Conservation (phyloP, 2,113 vertebrate species). For the Tamias sibiricus region DNA sequence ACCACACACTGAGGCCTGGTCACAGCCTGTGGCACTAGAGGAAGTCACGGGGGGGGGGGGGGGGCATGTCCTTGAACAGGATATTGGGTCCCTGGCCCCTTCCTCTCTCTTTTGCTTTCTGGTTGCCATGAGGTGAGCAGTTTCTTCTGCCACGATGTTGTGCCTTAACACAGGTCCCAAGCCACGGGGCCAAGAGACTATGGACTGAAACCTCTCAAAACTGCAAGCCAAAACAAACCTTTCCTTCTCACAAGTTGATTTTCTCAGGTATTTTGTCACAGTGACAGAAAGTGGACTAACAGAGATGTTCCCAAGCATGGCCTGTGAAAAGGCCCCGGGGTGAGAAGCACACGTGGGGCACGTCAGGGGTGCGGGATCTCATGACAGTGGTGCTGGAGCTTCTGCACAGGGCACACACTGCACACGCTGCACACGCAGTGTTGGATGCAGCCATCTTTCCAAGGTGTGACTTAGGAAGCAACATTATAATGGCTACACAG, state of each 20-base stretch:
- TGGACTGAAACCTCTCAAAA: background rate
- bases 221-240: background rate
- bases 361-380: rapidly evolving
- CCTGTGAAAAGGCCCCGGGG: background rate
- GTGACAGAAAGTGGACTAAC: background rate
- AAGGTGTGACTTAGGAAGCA: rapidly evolving
- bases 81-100: background rate
- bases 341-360: too few relatives aligned
- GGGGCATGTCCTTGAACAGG: too few relatives aligned
- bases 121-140: background rate
- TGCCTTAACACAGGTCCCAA: background rate
- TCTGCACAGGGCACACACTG: rapidly evolving
- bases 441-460: rapidly evolving
- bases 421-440: rapidly evolving
- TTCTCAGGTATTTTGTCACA: background rate
- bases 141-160: too few relatives aligned
- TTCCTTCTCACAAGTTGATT: background rate
- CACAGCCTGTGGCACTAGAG: background rate
- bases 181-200: background rate
- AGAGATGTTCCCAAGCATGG: background rate
- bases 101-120: background rate
- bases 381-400: rapidly evolving
- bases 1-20: too few relatives aligned
- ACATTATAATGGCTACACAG: rapidly evolving
- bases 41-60: background rate